A percentile compares a stretch with the other conserved stretches of the same genome.
Conservation (phyloP, 1,140 invertebrate genomes). For the Drosophila nigrodunni region DNA sequence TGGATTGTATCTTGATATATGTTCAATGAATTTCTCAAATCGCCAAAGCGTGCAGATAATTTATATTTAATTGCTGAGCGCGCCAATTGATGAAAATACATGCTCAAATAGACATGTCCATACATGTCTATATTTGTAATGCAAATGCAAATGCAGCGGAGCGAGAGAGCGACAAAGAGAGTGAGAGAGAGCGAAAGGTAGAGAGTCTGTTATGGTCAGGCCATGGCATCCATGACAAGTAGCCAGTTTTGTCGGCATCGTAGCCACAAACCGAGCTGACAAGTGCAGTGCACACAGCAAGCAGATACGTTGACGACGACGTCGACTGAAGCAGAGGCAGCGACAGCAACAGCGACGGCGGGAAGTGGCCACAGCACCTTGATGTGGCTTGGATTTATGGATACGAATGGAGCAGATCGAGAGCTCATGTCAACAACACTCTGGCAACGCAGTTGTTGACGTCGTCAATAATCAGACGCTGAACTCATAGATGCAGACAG, state of each 20-base stretch:
- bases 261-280: conserved; percentile 71
- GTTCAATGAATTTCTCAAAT: conserved; percentile 79
- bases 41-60: conserved; percentile 79
- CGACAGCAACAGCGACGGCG: conserved; percentile 7
- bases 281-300: conserved; percentile 76
- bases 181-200: not conserved
- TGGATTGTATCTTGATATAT: conserved; percentile 59
- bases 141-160: conserved; percentile 52
- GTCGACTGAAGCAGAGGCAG: conserved; percentile 1
- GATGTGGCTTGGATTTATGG: conserved; percentile 68
- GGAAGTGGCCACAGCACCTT: conserved; percentile 53
- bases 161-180: not conserved
- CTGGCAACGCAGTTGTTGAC: conserved; percentile 59
- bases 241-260: conserved; percentile 55
- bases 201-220: conserved; percentile 38
- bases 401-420: conserved; percentile 29
- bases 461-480: conserved; percentile 79
- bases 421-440: conserved; percentile 72
- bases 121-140: conserved; percentile 59
- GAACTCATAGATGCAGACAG: conserved; percentile 64
- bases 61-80: conserved; percentile 70
- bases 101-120: conserved; percentile 10
- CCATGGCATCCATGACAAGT: conserved; percentile 56
- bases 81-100: conserved; percentile 28
- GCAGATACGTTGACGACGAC: conserved; percentile 5